These are phyloP conservation scores for Sinocyclocheilus grahami DNA, from an alignment of 2,113 vertebrate species.

Conservation along the genomic window DNA sequence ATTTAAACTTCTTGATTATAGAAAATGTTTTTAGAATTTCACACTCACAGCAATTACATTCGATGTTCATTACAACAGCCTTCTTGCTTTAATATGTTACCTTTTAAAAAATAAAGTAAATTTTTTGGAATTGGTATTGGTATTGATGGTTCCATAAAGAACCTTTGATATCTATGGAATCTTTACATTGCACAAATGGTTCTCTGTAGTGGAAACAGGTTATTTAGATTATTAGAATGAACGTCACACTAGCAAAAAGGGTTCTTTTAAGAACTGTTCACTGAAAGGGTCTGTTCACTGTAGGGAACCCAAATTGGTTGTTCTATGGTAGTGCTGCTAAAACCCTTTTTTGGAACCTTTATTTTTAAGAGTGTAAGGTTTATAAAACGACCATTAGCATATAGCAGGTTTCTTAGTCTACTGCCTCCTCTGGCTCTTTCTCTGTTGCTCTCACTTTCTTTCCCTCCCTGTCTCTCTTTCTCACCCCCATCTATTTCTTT, in stretches of 20 bases:
- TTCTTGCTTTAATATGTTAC: background rate
- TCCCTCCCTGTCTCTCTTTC: slow-evolving; percentile 16
- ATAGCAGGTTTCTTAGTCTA: slow-evolving; percentile 40
- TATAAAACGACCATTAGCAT: slow-evolving; percentile 30
- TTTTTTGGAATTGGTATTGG: background rate
- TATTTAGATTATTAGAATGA: background rate
- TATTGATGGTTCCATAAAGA: background rate
- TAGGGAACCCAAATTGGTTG: background rate
- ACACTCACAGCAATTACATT: too few species aligned
- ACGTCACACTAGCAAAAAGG: background rate
- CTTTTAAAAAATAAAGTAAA: too few species aligned
- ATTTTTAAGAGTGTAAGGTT: background rate
- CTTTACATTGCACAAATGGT: background rate
- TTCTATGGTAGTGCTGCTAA: background rate
- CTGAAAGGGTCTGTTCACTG: background rate
- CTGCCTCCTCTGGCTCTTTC: background rate
- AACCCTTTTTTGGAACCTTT: background rate
- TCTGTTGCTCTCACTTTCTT: slow-evolving; percentile 37
- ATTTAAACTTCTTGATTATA: too few species aligned
- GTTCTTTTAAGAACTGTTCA: background rate
- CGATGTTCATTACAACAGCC: background rate
- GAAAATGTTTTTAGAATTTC: too few species aligned
- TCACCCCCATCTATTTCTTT: slow-evolving; percentile 45
- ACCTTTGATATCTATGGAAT: background rate
- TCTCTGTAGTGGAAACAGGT: background rate